Evolutionary conservation across 1,140 invertebrate genomes (phyloP).

Genomic region (Psix sp.): DNA sequence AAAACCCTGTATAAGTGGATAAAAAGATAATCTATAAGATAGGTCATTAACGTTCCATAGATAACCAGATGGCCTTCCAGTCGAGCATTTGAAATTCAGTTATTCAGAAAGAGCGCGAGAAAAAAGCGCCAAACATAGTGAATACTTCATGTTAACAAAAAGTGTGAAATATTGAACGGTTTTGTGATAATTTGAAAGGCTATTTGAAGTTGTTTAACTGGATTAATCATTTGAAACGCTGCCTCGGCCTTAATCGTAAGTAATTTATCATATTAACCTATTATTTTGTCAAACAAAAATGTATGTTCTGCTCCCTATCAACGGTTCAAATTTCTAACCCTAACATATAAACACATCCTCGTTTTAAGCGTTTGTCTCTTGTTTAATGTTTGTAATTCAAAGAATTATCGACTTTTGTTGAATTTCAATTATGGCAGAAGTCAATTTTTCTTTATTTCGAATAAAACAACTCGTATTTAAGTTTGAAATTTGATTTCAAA

Average conservation of each 20-base stretch:
- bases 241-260: neutral
- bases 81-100: neutral
- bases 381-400: neutral
- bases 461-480: too few species aligned
- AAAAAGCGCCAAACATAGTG: neutral
- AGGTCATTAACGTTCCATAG: too few species aligned
- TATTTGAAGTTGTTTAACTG: neutral
- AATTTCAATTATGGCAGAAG: neutral
- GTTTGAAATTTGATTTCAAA: too few species aligned
- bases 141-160: too few species aligned
- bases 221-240: neutral
- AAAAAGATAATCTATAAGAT: too few species aligned
- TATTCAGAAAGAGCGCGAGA: neutral
- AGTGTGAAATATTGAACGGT: too few species aligned
- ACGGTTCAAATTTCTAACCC: neutral
- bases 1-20: too few species aligned
- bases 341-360: neutral
- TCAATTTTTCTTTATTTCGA: too few species aligned
- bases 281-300: neutral
- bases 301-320: neutral
- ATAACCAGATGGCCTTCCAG: neutral
- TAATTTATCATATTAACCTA: neutral
- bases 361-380: too few species aligned
- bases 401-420: neutral
- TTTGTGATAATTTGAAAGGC: neutral